Evolutionary conservation across 2,113 vertebrate species (phyloP).

Genomic region (Galbula dea): DNA sequence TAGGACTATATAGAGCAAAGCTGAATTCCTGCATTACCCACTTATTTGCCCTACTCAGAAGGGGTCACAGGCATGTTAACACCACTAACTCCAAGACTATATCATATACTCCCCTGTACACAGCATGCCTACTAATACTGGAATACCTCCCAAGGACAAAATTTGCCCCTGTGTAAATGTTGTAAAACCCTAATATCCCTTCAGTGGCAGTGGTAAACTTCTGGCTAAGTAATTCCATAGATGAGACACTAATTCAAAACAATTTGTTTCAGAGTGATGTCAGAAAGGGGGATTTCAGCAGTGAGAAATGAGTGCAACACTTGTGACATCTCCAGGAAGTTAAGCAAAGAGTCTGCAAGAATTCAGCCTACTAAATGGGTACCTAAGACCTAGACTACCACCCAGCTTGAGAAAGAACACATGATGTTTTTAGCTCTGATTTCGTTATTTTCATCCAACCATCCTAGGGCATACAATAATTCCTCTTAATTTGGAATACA

Average conservation of each 20-base stretch:
- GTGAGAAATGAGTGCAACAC: background rate
- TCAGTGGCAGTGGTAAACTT: background rate
- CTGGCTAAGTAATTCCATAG: background rate
- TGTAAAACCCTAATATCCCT: background rate
- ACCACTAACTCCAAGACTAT: background rate
- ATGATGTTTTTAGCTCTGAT: background rate
- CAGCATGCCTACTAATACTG: background rate
- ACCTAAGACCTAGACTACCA: background rate
- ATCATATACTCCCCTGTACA: background rate
- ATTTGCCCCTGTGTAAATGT: background rate
- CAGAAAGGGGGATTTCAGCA: background rate
- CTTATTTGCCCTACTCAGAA: background rate
- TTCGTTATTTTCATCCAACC: background rate
- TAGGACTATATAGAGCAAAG: background rate
- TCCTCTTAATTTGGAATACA: background rate
- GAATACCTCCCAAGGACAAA: background rate
- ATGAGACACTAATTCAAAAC: background rate
- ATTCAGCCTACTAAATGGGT: background rate
- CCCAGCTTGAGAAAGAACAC: background rate
- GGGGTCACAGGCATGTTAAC: background rate
- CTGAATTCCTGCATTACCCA: background rate
- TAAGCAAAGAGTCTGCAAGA: background rate
- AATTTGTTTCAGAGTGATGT: background rate
- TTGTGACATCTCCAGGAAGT: background rate
- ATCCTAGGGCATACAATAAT: background rate